phyloP scores from a whole-genome alignment of 2,888 invertebrate species.

The Phyto melanocephala region DNA sequence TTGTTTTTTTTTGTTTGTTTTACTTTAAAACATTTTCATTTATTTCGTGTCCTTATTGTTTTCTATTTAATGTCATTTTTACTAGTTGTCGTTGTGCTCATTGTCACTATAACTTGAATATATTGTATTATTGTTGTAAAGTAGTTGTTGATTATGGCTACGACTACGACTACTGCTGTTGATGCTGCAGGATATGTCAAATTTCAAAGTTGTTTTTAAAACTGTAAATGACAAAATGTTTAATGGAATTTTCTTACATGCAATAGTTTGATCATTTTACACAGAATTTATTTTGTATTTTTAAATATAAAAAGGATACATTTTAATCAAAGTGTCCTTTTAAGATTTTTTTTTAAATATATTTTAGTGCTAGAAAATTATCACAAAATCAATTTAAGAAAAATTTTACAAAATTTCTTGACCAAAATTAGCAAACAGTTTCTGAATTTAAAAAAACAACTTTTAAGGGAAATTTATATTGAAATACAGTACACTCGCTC shows the following conservation, averaged over 20 bases:
- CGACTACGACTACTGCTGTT: not conserved
- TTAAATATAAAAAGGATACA: too few species aligned
- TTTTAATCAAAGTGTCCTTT: too few species aligned
- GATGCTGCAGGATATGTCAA: conserved; percentile 70
- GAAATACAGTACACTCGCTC: too few species aligned
- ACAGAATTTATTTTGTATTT: too few species aligned
- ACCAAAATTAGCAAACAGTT: too few species aligned
- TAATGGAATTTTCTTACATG: conserved; percentile 71
- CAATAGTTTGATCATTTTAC: not conserved
- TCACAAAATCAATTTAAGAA: too few species aligned
- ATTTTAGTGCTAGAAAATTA: too few species aligned
- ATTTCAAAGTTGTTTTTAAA: conserved; percentile 75
- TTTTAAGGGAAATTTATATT: too few species aligned
- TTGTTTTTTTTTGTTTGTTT: not conserved
- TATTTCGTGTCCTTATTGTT: conserved; percentile 44
- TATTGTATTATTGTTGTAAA: conserved; percentile 18
- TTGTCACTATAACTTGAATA: conserved; percentile 42
- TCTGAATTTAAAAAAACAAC: too few species aligned
- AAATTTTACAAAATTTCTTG: too few species aligned
- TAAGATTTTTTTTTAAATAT: too few species aligned
- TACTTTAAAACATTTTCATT: conserved; percentile 14
- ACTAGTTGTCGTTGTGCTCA: conserved; percentile 58
- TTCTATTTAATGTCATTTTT: conserved; percentile 59
- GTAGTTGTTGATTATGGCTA: not conserved
- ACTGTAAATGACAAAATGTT: conserved; percentile 78